Evolutionary conservation across 2,888 invertebrate species (phyloP).

Genomic region (Diarsia brunnea): DNA sequence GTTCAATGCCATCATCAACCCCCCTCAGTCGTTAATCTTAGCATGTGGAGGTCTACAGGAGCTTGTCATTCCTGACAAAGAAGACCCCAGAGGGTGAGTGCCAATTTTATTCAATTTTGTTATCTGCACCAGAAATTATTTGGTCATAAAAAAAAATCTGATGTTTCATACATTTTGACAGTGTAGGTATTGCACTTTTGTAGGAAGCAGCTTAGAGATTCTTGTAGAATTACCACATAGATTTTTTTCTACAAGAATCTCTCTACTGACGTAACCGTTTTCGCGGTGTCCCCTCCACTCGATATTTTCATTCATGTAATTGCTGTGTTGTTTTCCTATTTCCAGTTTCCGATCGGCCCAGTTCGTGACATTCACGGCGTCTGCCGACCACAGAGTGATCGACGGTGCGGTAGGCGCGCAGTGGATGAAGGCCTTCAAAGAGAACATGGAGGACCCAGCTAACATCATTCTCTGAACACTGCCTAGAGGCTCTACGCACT

Average conservation of each 20-base stretch:
- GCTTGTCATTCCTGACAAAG: slow-evolving; percentile 93
- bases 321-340: background rate
- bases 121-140: background rate
- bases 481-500: slow-evolving; percentile 54
- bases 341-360: slow-evolving; percentile 93
- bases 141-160: too few relatives aligned
- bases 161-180: too few relatives aligned
- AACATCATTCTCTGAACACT: slow-evolving; percentile 96
- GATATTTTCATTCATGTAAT: background rate
- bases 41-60: slow-evolving; percentile 96
- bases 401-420: slow-evolving; percentile 99
- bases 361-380: slow-evolving; percentile 97
- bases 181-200: too few relatives aligned
- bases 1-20: slow-evolving; percentile 98
- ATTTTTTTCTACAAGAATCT: too few relatives aligned
- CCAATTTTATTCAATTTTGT: background rate
- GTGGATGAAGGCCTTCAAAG: slow-evolving; percentile 97
- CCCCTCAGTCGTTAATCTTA: slow-evolving; percentile 98
- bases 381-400: slow-evolving; percentile 99
- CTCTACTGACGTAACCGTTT: too few relatives aligned
- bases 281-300: too few relatives aligned
- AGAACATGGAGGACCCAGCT: slow-evolving; percentile 97
- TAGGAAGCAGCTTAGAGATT: too few relatives aligned
- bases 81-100: slow-evolving; percentile 93
- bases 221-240: too few relatives aligned